Base-by-base conservation (phyloP, 2,888 invertebrate species). In the Chouioia cunea region DNA sequence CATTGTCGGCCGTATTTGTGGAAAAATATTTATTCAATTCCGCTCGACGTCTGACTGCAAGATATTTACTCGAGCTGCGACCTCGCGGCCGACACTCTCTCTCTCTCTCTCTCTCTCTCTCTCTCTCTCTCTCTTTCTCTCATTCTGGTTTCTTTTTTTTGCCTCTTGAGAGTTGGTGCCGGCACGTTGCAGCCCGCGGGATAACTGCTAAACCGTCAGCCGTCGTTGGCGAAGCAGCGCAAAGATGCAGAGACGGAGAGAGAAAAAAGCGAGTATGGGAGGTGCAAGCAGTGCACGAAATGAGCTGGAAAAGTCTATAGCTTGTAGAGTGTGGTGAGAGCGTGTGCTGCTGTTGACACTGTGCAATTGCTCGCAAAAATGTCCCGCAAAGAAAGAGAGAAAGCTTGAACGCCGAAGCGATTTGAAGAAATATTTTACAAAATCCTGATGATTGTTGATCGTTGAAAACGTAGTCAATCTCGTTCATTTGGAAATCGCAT, bases 1-100 rank as follows among this genome's bases (percentile, higher is more conserved):
- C 75, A 82, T 83, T 82, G 83, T 82, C 81, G 80, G 76, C 75
- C 79, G 77, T 81, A 80, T 82, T 82, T 79, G 79, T 79, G 77
- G 82, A 80, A 81, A 82, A 83, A 84, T 83, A 81, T 85, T 85
- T 84, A 85, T 84, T 84, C 84, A 81, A 83, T 85, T 83, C 77
- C 79, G 79, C 77, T 83, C 79, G 79, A 78, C 79, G 77, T 76
- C 78, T 36, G 36, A 78, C 76, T 73, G 76, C 76, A 73, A 79
- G 78, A 81, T 83, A 82, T 83, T 82, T 82, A 82, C 80, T 79
- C 78, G 79, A 36, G 36, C 36, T 36, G 36, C 36, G 36, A 36
- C 36, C 36, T 36, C 74, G 76, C 75, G 79, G 77, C 77, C 77
- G 71, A 67, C 73, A 70, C 75, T 59, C 69, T 53, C 58, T 71